Percentiles rank a stretch among this genome's conserved stretches.
These are phyloP conservation scores for Pseudochaenichthys georgianus DNA, from an alignment of 2,797 vertebrate species.

Conservation along the genomic window DNA sequence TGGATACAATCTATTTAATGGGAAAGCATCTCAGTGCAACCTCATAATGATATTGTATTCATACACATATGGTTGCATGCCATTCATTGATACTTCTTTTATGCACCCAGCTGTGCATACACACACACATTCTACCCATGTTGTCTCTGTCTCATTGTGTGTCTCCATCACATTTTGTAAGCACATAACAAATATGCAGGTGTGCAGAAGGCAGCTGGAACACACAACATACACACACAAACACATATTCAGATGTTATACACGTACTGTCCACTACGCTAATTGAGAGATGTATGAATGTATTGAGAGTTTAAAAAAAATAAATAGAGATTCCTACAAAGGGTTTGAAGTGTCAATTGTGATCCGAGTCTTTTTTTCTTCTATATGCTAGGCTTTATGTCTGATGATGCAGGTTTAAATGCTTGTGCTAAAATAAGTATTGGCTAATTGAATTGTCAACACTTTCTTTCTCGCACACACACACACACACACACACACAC, in stretches of 20 bases:
- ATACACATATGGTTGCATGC: slow-evolving; percentile 8
- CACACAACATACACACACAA: slow-evolving; percentile 33
- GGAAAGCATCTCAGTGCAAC: not conserved
- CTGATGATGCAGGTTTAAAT: slow-evolving; percentile 9
- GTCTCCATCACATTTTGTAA: slow-evolving; percentile 61
- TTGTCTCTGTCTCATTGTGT: slow-evolving; percentile 34
- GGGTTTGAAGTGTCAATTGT: slow-evolving; percentile 74
- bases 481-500: slow-evolving; percentile 24
- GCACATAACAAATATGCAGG: slow-evolving; percentile 67
- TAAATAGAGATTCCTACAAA: slow-evolving; percentile 79
- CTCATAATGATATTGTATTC: not conserved
- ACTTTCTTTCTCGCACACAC: not conserved
- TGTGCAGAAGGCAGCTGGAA: slow-evolving; percentile 76
- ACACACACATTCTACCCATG: slow-evolving; percentile 18
- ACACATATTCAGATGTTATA: slow-evolving; percentile 40
- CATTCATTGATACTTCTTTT: slow-evolving; percentile 11
- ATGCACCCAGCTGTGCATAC: slow-evolving; percentile 20
- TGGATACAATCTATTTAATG: not conserved
- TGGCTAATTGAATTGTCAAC: slow-evolving; percentile 1
- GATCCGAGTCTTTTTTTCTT: slow-evolving; percentile 45
- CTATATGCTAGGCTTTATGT: slow-evolving; percentile 1
- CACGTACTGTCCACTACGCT: slow-evolving; percentile 63
- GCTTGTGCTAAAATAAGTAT: slow-evolving; percentile 20
- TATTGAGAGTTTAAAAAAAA: slow-evolving; percentile 79
- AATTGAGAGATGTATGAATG: slow-evolving; percentile 81